Base-by-base conservation (phyloP, 1,140 invertebrate genomes). In the Drosophila willistoni region DNA sequence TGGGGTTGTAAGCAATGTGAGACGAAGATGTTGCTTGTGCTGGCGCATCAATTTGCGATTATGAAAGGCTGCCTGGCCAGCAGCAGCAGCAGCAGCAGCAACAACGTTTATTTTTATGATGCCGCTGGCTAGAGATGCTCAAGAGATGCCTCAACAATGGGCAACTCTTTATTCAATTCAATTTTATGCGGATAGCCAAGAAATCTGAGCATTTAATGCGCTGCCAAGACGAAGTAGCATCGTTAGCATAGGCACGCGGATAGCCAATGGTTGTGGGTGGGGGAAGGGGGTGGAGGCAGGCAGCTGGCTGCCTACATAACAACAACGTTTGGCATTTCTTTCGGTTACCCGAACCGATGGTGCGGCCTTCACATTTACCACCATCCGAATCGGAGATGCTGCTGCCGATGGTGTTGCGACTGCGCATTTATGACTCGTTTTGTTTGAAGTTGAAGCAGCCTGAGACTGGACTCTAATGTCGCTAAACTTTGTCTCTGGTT, bases 11-110 rank as follows among this genome's bases (percentile, higher is more conserved):
- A 25, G 78, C 56, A 77, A 64, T 59, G 62, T 47, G 47, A 77
- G 39, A 56, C 72, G 72, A 82, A 83, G 79, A 87, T 71, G 76
- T 77, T 79, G 82, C 68, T 71, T 62, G 57, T 66, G 68, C 83
- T 83, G 79, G 82, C 83, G 85, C 82, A 86, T 86, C 82, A 86
- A 86, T 86, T 86, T 86, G 83, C 83, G 82, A 86, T 86, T 87
- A 86, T 86, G 82, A 86, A 86, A 86, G 82, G 82, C 83, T 86
- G 82, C 82, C 82, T 87, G 79, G 82, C 83, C 82, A 64, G 78
- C 76, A 82, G 76, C 77, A 70, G 44, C 71, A 75, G n/a, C 60
- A 33, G 22, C 67, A 67, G 57, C 72, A 66, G 9, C 63, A 66
- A 51, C 61, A 71, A 68, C 57, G 29, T 64, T 65, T 68, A 68